phyloP scores from a whole-genome alignment of 2,888 invertebrate genomes.

The Hypselothyrea guttata region DNA sequence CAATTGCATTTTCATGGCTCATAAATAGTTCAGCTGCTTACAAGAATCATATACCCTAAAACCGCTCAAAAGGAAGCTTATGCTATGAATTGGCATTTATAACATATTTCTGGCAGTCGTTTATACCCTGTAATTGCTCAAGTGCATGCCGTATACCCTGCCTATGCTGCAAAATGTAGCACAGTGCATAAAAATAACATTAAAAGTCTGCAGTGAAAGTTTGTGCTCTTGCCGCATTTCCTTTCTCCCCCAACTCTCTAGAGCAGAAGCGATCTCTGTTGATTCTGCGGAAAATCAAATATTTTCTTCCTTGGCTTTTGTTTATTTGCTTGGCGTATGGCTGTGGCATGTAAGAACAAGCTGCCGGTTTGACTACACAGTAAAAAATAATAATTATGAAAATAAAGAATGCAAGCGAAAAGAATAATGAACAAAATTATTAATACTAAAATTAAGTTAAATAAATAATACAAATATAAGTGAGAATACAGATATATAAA shows the following conservation, averaged over 20 bases:
- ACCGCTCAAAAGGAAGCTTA: too few species aligned
- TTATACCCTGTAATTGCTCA: background rate
- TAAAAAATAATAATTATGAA: too few species aligned
- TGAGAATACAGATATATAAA: too few species aligned
- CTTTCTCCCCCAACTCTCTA: constrained; percentile 6
- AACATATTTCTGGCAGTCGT: constrained; percentile 5
- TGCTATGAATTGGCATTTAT: too few species aligned
- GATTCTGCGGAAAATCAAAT: constrained; percentile 21
- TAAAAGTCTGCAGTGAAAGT: constrained; percentile 35
- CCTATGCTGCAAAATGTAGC: constrained; percentile 1
- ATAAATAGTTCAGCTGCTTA: constrained; percentile 54
- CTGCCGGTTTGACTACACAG: constrained; percentile 11
- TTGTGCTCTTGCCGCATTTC: too few species aligned
- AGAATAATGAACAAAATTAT: too few species aligned
- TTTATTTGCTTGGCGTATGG: constrained; percentile 42
- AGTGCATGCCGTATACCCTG: background rate
- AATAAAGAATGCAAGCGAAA: too few species aligned
- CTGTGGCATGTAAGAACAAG: constrained; percentile 33
- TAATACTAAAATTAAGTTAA: too few species aligned
- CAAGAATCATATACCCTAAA: too few species aligned
- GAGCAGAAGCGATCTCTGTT: background rate
- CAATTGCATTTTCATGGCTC: constrained; percentile 71
- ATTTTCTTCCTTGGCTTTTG: constrained; percentile 33
- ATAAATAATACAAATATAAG: too few species aligned
- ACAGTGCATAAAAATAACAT: constrained; percentile 44